Base-by-base conservation (phyloP, 1,140 invertebrate genomes). In the Thereuonema tuberculata region DNA sequence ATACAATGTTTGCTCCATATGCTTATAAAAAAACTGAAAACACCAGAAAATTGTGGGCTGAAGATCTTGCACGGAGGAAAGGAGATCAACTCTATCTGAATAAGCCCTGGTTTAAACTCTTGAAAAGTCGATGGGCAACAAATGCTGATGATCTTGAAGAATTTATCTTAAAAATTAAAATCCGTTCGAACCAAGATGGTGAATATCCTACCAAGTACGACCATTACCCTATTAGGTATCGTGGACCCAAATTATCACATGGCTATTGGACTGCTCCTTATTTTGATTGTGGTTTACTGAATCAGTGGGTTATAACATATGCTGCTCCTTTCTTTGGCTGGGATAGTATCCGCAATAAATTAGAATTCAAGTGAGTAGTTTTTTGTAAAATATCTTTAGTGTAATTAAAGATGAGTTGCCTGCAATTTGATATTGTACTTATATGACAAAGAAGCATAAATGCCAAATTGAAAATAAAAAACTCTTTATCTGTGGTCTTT, bases 251-350 rank as follows among this genome's bases (percentile, higher is more conserved):
- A 69, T 69, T 93, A 60, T 81, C 84, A 58, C 87, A 98, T 72
- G 94, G 94, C 9, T 84, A 88, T 70, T 98, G 95, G 95, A 85
- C 88, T 47, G 76, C 82, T 65, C 94, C 95, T 1, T 91, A 91
- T 69, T 98, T 87, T 72, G 93, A 97, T 76, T 98, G 95, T 76
- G 78, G 87, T 67, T 92, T 90, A 43, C 88, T 72, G 27, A 65
- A 68, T 24, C 55, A 65, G 20, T 98, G 94, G 95, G 80, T 96
- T 63, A 82, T 98, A 63, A 93, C 89, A 43, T 98, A 97, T 78
- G 85, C 89, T 55, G 84, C 84, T 56, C 94, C 94, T 56, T 98
- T 98, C 81, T 99, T 99, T 74, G 94, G 94, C 57, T 92, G 87
- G 84, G 93, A 97, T 72, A 87, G 84, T 71, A 80, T 98, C 52